Percentiles rank a stretch among this genome's conserved stretches.
These are phyloP conservation scores for Leucophenga montana DNA, from an alignment of 2,888 invertebrate genomes.

Conservation along the genomic window DNA sequence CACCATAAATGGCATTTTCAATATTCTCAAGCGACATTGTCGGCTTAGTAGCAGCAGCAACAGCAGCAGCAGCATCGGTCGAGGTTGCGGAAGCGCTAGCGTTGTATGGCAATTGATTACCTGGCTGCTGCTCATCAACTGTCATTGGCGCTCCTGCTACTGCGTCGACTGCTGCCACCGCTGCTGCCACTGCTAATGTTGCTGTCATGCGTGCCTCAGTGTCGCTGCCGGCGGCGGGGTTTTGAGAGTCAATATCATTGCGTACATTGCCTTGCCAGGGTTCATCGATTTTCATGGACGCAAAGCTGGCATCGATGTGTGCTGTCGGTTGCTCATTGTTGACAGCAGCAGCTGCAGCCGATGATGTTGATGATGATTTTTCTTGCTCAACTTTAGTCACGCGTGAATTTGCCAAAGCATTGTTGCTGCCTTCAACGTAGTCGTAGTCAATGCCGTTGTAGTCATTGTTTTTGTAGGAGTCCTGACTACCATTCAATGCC, in stretches of 20 bases:
- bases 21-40: conserved; percentile 72
- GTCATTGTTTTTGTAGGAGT: neutral
- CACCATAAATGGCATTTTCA: conserved; percentile 72
- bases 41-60: conserved; percentile 37
- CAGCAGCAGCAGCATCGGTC: conserved; percentile 35
- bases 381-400: conserved; percentile 63
- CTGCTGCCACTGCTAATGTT: conserved; percentile 2
- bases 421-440: conserved; percentile 8
- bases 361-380: conserved; percentile 50
- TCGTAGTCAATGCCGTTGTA: conserved; percentile 9
- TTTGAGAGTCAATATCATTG: conserved; percentile 42
- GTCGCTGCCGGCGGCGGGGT: neutral
- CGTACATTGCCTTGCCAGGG: conserved; percentile 48
- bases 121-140: conserved; percentile 59
- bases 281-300: conserved; percentile 12
- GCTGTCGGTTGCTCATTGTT: conserved; percentile 52
- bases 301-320: conserved; percentile 4
- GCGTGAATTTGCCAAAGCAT: conserved; percentile 58
- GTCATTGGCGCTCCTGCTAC: neutral
- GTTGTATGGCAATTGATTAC: conserved; percentile 62
- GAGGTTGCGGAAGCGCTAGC: neutral
- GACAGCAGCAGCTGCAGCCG: conserved; percentile 41
- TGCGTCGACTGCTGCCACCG: conserved; percentile 40
- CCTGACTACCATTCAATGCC: neutral
- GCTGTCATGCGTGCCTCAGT: conserved; percentile 10